Base-by-base conservation (phyloP, 2,888 invertebrate genomes). In the Parnassius apollo region DNA sequence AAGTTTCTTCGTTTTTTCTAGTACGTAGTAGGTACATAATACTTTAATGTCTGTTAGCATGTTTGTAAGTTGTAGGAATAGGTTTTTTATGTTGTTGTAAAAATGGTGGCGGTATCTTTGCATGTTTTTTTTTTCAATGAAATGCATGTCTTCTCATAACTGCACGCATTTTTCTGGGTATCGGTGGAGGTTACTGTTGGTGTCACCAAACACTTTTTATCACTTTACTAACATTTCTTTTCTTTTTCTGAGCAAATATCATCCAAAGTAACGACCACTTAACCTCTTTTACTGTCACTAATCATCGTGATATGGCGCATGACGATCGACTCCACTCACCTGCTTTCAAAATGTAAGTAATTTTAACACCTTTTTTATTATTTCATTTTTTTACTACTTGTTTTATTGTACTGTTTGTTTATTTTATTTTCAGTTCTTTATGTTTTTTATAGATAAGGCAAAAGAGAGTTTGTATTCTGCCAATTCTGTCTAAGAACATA, bases 161-260 rank as follows among this genome's bases (percentile, higher is more conserved):
- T 57, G 63, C 22, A 45, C 61, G 61, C 57, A 50, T 59, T 18
- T 49, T 58, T 66, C 53, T 64, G 1, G 69, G 53, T 57, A 64
- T 61, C 53, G 78, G 80, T 82, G 78, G 68, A 68, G 82, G 82
- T 81, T 80, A 81, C 79, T 80, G 66, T 79, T 66, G 88, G 86
- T 85, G 84, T 44, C 9, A 42, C 18, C 11, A 11, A 42, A 57
- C 46, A 45, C 42, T 57, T 63, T 60, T 64, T 68, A 64, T 71
- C 64, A 71, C 65, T 53, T 50, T 72, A 88, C 88, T 91, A 91
- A 91, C 88, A 83, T 81, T 78, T 71, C 73, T 69, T 81, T 83
- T 88, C 80, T 87, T 81, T 89, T 75, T 86, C 79, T 82, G 89
- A 91, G 91, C 76, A 79, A 63, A 67, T 71, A 73, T 80, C 85